Evolutionary conservation across 23 tunicate species (phyloP).

Genomic region (Ciona savignyi): DNA sequence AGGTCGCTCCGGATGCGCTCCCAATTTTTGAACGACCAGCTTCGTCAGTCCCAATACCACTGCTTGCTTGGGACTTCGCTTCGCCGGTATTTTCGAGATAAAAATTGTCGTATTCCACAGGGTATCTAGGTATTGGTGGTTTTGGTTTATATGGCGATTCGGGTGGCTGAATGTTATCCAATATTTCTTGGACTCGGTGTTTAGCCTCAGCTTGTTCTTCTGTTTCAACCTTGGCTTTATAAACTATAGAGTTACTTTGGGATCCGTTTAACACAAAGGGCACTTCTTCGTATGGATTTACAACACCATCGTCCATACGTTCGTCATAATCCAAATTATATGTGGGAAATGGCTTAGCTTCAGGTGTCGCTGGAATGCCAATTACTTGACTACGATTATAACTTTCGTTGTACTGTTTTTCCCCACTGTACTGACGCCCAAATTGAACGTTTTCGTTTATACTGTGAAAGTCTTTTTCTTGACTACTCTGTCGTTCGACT

Average conservation of each 20-base stretch:
- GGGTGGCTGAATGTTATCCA: slow-evolving; percentile 41
- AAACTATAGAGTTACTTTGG: not conserved
- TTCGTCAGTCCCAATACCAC: slow-evolving; percentile 25
- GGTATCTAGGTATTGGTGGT: slow-evolving; percentile 48
- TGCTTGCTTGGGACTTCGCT: slow-evolving; percentile 19
- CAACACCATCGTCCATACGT: slow-evolving; percentile 35
- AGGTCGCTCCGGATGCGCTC: slow-evolving; percentile 13
- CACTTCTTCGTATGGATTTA: slow-evolving; percentile 62
- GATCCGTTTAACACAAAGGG: slow-evolving; percentile 12
- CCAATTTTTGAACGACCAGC: slow-evolving; percentile 18
- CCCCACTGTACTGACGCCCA: not conserved
- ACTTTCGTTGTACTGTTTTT: not conserved
- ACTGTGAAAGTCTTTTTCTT: not conserved
- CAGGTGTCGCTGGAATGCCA: not conserved
- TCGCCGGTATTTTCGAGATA: slow-evolving; percentile 23
- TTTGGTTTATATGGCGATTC: slow-evolving; percentile 43
- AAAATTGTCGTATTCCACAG: slow-evolving; percentile 57
- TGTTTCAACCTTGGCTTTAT: slow-evolving; percentile 11
- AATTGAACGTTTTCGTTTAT: not conserved
- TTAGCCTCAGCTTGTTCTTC: slow-evolving; percentile 41
- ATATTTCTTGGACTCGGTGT: slow-evolving; percentile 33
- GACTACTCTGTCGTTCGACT: not conserved
- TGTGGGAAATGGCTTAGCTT: slow-evolving; percentile 12
- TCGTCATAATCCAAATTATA: slow-evolving; percentile 25
- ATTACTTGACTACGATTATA: not conserved